Evolutionary conservation across 2,888 invertebrate species (phyloP), one percentile per base, ranked within the genome.

Genomic region (Epinotia demarniana): DNA sequence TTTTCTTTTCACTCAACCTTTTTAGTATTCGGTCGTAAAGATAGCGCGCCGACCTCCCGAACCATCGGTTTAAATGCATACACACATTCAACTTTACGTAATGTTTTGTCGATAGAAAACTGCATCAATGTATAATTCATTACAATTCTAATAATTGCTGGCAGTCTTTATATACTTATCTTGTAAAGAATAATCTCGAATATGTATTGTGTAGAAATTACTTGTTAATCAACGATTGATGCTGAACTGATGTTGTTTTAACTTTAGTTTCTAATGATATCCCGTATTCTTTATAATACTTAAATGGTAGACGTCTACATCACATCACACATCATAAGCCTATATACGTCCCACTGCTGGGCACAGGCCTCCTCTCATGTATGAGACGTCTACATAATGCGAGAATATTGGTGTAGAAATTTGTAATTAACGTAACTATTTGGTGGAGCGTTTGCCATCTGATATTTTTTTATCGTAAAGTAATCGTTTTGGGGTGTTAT

Each of bases 1-100:
- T 19, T 71, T 75, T 75, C 75, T 75, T 75, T 72, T 67, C 71
- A 57, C 61, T 75, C 46, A 57, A 66, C 72, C 67, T 75, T 62
- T 74, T 33, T 71, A 63, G 49, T 23, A 58, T 66, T 39, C 62
- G 53, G 19, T 53, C 60, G 49, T 70, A 60, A 71, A 75, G 70
- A 70, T 71, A 71, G 53, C 33, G 39, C 63, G 58, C 49, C 64
- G 70, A 70, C 70, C 64, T 66, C 53, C 49, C 11, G 16, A 6
- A 12, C 5, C 27, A 6, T 58, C 33, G 33, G 19, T 73, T 39
- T 46, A 69, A 58, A 64, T 70, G 39, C 19, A 23, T 64, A 33
- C 49, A 9, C 55, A 67, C 16, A 60, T 61, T 12, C 60, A 19
- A 39, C 60, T 72, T 73, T 60, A 60, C 53, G 16, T 67, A 67